A percentile compares a stretch with the other conserved stretches of the same genome.
phyloP scores from a whole-genome alignment of 2,113 vertebrate genomes.

The Cheilinus undulatus region DNA sequence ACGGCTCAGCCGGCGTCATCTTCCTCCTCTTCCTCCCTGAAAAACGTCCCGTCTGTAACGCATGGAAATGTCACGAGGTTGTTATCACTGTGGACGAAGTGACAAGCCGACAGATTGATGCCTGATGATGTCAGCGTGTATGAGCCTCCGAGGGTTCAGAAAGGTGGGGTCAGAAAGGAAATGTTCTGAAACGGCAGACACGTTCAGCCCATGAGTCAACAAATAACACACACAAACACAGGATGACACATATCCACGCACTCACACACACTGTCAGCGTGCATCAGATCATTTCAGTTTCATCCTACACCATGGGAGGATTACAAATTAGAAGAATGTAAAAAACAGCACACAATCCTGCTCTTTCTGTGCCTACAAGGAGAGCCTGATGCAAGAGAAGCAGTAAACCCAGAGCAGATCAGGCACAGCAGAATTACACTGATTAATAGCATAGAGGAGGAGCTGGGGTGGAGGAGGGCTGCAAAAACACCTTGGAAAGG shows the following conservation, averaged over 20 bases:
- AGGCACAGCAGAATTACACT: too few species aligned
- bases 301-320: conserved; percentile 12
- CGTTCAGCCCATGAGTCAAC: conserved; percentile 28
- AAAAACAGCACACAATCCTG: not conserved
- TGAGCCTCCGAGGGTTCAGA: conserved; percentile 31
- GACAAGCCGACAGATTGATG: conserved; percentile 61
- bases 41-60: conserved; percentile 23
- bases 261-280: conserved; percentile 34
- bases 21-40: not conserved
- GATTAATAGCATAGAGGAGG: too few species aligned
- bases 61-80: conserved; percentile 69
- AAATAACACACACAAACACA: not conserved
- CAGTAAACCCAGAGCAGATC: too few species aligned
- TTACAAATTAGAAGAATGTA: conserved; percentile 3
- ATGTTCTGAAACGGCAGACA: conserved; percentile 34
- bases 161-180: conserved; percentile 47
- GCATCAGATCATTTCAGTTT: conserved; percentile 45
- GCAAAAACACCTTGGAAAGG: too few species aligned
- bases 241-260: not conserved
- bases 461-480: too few species aligned
- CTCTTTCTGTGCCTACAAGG: too few species aligned
- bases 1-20: conserved; percentile 46
- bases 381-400: too few species aligned
- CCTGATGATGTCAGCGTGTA: conserved; percentile 20
- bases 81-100: conserved; percentile 45